Evolutionary conservation across 2,797 vertebrate genomes (phyloP).

Genomic region (Poeciliopsis paucimaculata): DNA sequence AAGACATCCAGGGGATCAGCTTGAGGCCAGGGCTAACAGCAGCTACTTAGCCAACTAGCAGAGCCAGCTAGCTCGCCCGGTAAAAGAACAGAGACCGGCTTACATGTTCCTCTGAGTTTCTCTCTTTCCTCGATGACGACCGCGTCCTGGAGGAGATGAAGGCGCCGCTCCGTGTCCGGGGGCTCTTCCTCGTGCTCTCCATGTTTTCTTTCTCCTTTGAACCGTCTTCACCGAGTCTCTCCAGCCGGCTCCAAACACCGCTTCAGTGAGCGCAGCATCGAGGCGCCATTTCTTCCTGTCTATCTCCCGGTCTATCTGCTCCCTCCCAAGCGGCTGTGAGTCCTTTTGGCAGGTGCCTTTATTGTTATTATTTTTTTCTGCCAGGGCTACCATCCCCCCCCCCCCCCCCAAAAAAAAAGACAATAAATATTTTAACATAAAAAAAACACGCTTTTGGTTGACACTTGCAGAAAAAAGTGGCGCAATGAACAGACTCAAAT

Average conservation of each 20-base stretch:
- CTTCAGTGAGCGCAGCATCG: conserved; percentile 79
- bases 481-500: not conserved
- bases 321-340: conserved; percentile 36
- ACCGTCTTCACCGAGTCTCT: conserved; percentile 67
- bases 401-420: not conserved
- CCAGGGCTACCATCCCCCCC: conserved; percentile 16
- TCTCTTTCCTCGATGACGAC: conserved; percentile 80
- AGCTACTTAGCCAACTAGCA: conserved; percentile 63
- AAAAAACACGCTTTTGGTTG: not conserved
- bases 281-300: conserved; percentile 85
- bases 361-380: not conserved
- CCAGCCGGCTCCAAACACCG: conserved; percentile 76
- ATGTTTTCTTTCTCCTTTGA: conserved; percentile 75
- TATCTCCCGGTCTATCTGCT: conserved; percentile 38
- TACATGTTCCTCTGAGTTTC: conserved; percentile 82
- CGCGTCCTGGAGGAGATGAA: conserved; percentile 86
- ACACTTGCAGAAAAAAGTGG: not conserved
- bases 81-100: conserved; percentile 74
- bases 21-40: conserved; percentile 66
- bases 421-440: conserved; percentile 6
- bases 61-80: conserved; percentile 69
- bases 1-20: conserved; percentile 45
- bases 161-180: conserved; percentile 71
- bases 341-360: conserved; percentile 55
- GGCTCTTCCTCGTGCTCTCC: conserved; percentile 94